Percentiles rank a stretch among this genome's conserved stretches.
Evolutionary conservation across 2,113 vertebrate genomes (phyloP).

Genomic region (Gallinago paraguaiae): DNA sequence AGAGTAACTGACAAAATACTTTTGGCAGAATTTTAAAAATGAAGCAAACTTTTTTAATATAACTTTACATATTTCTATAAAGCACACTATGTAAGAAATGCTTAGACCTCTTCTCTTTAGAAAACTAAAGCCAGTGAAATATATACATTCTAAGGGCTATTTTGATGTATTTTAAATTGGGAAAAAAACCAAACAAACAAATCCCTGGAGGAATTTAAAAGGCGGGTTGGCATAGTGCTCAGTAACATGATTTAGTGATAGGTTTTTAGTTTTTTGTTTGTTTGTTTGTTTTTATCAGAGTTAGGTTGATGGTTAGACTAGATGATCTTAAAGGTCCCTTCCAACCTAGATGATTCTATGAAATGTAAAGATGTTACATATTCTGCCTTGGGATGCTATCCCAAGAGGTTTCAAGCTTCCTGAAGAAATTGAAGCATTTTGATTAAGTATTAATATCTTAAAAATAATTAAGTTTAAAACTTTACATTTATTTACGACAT

Average conservation of each 20-base stretch:
- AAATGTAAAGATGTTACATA: background rate
- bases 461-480: background rate
- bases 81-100: background rate
- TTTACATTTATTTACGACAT: background rate
- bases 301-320: too few relatives aligned
- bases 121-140: background rate
- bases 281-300: too few relatives aligned
- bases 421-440: background rate
- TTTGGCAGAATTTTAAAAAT: background rate
- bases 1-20: background rate
- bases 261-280: too few relatives aligned
- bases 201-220: too few relatives aligned
- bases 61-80: background rate
- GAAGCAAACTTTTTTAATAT: background rate
- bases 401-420: background rate
- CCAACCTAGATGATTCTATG: too few relatives aligned
- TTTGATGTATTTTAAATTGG: background rate
- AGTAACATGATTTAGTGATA: too few relatives aligned
- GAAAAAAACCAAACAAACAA: fast-evolving
- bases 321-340: too few relatives aligned
- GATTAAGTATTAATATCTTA: background rate
- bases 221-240: too few relatives aligned
- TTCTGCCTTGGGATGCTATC: background rate
- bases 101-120: background rate
- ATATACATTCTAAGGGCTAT: background rate